Base-by-base conservation (phyloP, 2,888 invertebrate species). In the Drosophila eohydei region DNA sequence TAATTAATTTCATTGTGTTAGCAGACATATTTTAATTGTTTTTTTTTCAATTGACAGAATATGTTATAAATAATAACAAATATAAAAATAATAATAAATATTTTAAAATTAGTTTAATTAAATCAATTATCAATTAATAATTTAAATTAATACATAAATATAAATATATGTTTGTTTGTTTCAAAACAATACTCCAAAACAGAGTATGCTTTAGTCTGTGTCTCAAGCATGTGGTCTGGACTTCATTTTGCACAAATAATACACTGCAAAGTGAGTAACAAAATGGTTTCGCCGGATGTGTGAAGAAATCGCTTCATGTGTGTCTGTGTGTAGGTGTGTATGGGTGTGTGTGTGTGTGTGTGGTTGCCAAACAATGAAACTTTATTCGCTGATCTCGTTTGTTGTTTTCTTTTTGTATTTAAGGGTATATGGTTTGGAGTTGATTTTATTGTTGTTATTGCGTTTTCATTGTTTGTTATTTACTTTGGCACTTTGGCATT, bases 381-480 rank as follows among this genome's bases (percentile, higher is more conserved):
- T 87, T 86, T 84, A 84, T 81, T 86, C 83, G 84, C 64, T 69
- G 62, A 70, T 74, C 80, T 74, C 46, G 46, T 48, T 48, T 9
- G 2, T 5, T 9, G 26, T 26, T 4, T 46, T 44, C 2, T 36
- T 51, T 48, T 63, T 55, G 51, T 51, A 32, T 62, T 44, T 44
- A 50, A 38, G 57, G 30, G 43, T 36, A 48, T 11, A 30, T 46
- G 26, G 44, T 38, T 51, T 64, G 60, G 51, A 56, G 50, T 28
- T 63, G 57, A 26, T 78, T 30, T 60, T 77, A 41, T 70, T 85
- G 71, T 80, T 88, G 71, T 74, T 89, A 81, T 81, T 89, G 83
- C 84, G 70, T 81, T 87, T 84, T 87, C 87, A 83, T 89, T 84
- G 84, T 84, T 88, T 84, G 84, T 89, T 87, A 83, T 84, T 88